Evolutionary conservation across 1,140 invertebrate genomes (phyloP).

Genomic region (Drosophila albomicans): DNA sequence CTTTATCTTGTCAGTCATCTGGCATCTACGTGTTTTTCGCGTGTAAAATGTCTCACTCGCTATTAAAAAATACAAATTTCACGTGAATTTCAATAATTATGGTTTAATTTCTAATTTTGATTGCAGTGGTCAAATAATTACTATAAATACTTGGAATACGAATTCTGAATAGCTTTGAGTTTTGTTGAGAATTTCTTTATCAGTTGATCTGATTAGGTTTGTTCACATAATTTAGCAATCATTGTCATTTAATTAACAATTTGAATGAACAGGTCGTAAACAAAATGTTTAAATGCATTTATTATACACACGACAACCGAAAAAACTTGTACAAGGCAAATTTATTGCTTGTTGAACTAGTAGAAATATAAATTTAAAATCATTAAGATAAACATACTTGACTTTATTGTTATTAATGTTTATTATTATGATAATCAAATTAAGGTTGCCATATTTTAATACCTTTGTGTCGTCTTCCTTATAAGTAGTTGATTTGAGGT

Average conservation of each 20-base stretch:
- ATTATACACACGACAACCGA: not conserved
- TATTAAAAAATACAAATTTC: conserved; percentile 36
- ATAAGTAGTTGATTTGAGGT: no score
- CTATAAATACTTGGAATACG: conserved; percentile 2
- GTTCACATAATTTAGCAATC: conserved; percentile 8
- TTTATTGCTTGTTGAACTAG: no score
- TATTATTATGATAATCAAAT: no score
- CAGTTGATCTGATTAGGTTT: not conserved
- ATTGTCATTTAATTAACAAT: not conserved
- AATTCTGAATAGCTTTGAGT: not conserved
- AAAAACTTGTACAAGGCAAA: no score
- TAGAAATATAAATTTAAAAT: no score
- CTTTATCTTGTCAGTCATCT: conserved; percentile 53
- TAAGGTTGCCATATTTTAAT: no score
- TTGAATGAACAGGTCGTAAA: not conserved
- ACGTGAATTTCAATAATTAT: conserved; percentile 32
- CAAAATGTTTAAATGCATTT: not conserved
- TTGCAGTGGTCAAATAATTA: conserved; percentile 4
- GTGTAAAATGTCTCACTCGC: conserved; percentile 65
- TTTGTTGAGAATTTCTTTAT: not conserved
- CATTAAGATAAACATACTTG: no score
- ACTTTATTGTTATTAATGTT: no score
- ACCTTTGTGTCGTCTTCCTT: no score
- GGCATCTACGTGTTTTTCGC: conserved; percentile 52
- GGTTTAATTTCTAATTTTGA: conserved; percentile 16